Conservation (phyloP, 2,888 invertebrate genomes). For the Hirudinaria manillensis region DNA sequence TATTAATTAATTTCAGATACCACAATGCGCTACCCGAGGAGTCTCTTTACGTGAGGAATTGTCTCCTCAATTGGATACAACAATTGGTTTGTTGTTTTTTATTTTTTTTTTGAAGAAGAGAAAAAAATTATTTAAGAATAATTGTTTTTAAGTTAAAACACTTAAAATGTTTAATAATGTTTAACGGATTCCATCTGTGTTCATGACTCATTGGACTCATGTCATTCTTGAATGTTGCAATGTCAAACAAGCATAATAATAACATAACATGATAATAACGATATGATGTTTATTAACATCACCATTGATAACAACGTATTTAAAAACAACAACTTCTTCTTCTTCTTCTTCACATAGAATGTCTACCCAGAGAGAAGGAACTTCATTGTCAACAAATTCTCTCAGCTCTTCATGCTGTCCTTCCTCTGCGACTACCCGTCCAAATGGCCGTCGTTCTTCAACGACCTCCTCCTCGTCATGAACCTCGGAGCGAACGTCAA, state of each 20-base stretch:
- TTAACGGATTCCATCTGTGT: too few species aligned
- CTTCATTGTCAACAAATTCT: constrained; percentile 59
- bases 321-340: background rate
- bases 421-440: constrained; percentile 58
- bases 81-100: constrained; percentile 46
- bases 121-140: background rate
- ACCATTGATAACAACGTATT: background rate
- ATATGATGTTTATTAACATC: background rate
- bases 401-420: constrained; percentile 58
- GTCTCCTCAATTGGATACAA: constrained; percentile 54
- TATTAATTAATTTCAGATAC: constrained; percentile 30
- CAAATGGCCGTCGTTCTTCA: constrained; percentile 59
- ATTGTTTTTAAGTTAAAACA: too few species aligned
- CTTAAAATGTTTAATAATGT: too few species aligned
- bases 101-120: background rate
- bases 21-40: constrained; percentile 40
- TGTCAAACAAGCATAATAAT: background rate
- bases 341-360: background rate
- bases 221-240: background rate
- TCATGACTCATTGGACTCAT: too few species aligned
- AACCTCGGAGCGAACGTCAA: constrained; percentile 49
- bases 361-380: constrained; percentile 46
- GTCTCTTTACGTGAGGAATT: constrained; percentile 50
- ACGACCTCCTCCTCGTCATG: constrained; percentile 54
- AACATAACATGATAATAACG: background rate